phyloP scores from a whole-genome alignment of 2,797 vertebrate genomes.

The Rhodeus uyekii region DNA sequence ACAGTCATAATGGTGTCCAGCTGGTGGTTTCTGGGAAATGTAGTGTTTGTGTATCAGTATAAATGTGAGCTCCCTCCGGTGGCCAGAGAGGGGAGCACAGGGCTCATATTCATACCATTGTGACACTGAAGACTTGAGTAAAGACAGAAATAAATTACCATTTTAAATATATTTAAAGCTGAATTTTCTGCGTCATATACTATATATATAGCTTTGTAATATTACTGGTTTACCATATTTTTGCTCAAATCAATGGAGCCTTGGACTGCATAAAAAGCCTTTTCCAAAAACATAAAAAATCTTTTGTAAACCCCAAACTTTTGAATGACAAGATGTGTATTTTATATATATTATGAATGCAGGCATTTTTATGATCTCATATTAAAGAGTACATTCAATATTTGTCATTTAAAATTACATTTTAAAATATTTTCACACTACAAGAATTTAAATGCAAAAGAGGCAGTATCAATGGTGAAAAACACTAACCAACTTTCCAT shows the following conservation, averaged over 20 bases:
- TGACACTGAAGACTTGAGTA: not conserved
- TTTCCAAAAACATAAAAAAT: not conserved
- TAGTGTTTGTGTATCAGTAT: too few relatives aligned
- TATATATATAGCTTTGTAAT: too few relatives aligned
- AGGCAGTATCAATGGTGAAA: not conserved
- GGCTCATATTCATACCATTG: too few relatives aligned
- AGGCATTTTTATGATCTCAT: not conserved
- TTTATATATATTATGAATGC: not conserved
- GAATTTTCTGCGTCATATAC: too few relatives aligned
- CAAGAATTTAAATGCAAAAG: not conserved
- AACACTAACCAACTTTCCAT: not conserved
- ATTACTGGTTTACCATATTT: not conserved
- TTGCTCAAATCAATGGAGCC: not conserved
- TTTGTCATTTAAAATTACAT: not conserved
- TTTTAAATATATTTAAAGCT: too few relatives aligned
- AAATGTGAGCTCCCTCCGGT: too few relatives aligned
- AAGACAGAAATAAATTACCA: not conserved
- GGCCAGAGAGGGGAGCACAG: too few relatives aligned
- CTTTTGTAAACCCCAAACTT: not conserved
- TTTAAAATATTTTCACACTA: not conserved
- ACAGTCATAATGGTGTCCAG: too few relatives aligned
- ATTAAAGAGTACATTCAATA: not conserved
- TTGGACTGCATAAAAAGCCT: not conserved
- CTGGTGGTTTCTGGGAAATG: too few relatives aligned
- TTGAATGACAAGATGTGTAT: not conserved